Evolutionary conservation across 2,113 vertebrate species (phyloP).

Genomic region (Centropristis striata): DNA sequence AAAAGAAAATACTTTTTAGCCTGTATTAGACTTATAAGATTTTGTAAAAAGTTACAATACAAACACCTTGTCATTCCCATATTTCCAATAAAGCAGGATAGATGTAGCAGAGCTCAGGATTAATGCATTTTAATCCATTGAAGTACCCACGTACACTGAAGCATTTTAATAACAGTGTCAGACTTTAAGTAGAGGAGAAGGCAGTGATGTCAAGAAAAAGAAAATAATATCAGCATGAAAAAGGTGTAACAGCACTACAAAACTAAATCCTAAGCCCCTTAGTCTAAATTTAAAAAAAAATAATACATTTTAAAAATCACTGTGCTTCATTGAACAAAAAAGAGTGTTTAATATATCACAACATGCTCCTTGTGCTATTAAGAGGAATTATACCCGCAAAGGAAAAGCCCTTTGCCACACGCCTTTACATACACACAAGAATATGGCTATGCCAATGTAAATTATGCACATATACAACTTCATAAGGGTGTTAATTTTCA

Average conservation of each 20-base stretch:
- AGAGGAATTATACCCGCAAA: background rate
- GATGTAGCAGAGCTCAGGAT: conserved; percentile 9
- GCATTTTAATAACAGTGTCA: background rate
- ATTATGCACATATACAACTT: background rate
- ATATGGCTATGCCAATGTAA: conserved; percentile 1
- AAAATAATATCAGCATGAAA: conserved; percentile 24
- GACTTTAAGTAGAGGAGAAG: conserved; percentile 1
- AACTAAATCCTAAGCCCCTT: conserved; percentile 22
- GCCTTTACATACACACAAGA: background rate
- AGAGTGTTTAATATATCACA: conserved; percentile 10
- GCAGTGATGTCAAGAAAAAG: background rate
- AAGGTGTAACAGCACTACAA: background rate
- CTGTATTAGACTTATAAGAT: background rate
- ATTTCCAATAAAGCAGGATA: background rate
- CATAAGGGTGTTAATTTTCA: background rate
- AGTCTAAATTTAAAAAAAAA: background rate
- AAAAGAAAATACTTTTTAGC: background rate
- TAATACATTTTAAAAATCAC: conserved; percentile 5
- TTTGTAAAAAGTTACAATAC: background rate
- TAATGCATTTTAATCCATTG: conserved; percentile 21
- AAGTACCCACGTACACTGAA: conserved; percentile 9
- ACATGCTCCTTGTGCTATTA: background rate
- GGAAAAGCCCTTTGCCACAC: background rate
- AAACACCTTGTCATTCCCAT: background rate
- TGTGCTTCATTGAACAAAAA: conserved; percentile 19